phyloP scores from a whole-genome alignment of 2,888 invertebrate genomes.

The Acanthosoma haemorrhoidale region DNA sequence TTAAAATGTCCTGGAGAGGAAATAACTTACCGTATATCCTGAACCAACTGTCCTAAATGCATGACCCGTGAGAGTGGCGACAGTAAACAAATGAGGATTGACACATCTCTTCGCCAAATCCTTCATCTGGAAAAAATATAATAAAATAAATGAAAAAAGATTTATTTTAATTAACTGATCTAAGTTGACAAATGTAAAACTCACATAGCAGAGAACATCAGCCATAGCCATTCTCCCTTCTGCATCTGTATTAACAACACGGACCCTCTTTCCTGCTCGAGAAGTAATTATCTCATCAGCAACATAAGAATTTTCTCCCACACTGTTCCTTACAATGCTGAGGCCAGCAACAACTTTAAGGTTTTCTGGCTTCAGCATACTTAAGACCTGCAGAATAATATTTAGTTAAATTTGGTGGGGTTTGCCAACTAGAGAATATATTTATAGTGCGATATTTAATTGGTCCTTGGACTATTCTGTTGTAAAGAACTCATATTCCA shows the following conservation, averaged over 20 bases:
- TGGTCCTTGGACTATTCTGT: too few relatives aligned
- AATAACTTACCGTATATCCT: constrained; percentile 62
- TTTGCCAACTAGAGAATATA: too few relatives aligned
- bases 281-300: constrained; percentile 83
- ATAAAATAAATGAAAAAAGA: background rate
- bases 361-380: constrained; percentile 61
- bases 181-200: constrained; percentile 39
- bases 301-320: constrained; percentile 82
- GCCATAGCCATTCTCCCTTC: constrained; percentile 93
- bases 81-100: constrained; percentile 79
- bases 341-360: constrained; percentile 76
- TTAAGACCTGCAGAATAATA: constrained; percentile 54
- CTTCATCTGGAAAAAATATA: constrained; percentile 52
- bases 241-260: constrained; percentile 91
- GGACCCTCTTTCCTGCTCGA: constrained; percentile 73
- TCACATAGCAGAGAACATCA: constrained; percentile 74
- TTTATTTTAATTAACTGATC: background rate
- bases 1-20: background rate
- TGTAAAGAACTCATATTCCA: too few relatives aligned
- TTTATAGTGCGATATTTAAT: too few relatives aligned
- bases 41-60: constrained; percentile 62
- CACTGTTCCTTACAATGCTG: constrained; percentile 83
- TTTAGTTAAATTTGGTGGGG: too few relatives aligned
- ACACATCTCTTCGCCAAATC: constrained; percentile 63
- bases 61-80: constrained; percentile 87